These are phyloP conservation scores for Mormyrus hasselquistii DNA, from an alignment of 2,797 vertebrate genomes.

Conservation along the genomic window DNA sequence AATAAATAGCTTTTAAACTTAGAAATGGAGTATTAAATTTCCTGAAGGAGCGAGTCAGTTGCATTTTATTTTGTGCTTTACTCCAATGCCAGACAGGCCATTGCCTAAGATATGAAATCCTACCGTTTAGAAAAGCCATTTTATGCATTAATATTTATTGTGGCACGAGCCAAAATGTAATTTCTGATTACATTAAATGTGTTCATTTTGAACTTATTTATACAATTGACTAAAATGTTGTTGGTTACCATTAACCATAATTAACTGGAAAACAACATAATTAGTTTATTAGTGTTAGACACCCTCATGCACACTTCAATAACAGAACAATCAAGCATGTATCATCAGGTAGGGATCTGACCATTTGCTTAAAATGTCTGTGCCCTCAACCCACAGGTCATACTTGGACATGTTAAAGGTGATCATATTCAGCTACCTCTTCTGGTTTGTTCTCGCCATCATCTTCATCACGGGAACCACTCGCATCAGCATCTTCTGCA, in stretches of 20 bases:
- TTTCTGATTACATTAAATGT: not conserved
- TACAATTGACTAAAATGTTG: not conserved
- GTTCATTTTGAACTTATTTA: not conserved
- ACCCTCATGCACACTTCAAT: not conserved
- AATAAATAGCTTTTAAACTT: constrained; percentile 26
- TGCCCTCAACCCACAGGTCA: constrained; percentile 55
- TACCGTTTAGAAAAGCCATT: not conserved
- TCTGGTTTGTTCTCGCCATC: constrained; percentile 86
- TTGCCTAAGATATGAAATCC: not conserved
- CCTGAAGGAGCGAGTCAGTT: constrained; percentile 8
- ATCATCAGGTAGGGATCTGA: not conserved
- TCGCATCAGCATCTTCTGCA: constrained; percentile 89
- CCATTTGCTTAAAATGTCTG: not conserved
- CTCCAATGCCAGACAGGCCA: not conserved
- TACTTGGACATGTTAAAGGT: constrained; percentile 87
- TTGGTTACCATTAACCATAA: not conserved
- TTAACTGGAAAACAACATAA: not conserved
- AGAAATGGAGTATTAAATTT: constrained; percentile 10
- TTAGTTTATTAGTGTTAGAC: not conserved
- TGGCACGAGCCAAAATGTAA: not conserved
- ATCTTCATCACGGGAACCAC: constrained; percentile 87
- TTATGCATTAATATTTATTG: not conserved
- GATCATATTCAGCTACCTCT: constrained; percentile 81
- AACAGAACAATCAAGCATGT: not conserved
- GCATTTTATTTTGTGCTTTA: not conserved